Conservation (phyloP, 1,140 invertebrate genomes). For the Drosophila watanabei region DNA sequence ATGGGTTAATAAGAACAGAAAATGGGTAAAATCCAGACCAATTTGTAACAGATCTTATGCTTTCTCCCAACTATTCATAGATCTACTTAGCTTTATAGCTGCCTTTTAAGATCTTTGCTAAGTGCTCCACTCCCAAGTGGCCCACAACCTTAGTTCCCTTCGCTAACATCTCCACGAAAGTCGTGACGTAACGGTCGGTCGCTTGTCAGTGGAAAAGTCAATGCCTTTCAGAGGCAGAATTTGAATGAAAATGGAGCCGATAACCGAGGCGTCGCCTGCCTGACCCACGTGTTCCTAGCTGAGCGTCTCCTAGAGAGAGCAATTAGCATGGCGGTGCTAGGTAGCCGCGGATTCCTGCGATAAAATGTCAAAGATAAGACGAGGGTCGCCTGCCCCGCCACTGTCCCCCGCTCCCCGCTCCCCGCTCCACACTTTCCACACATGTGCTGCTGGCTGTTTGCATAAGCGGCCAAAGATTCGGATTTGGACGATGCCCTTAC, state of each 20-base stretch:
- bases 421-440: constrained; percentile 36
- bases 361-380: constrained; percentile 63
- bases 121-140: background rate
- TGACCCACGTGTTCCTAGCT: constrained; percentile 65
- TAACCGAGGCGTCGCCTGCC: constrained; percentile 52
- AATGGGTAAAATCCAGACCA: background rate
- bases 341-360: constrained; percentile 45
- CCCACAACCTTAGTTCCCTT: too few relatives aligned
- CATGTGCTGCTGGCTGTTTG: constrained; percentile 31
- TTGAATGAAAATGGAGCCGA: constrained; percentile 58
- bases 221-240: constrained; percentile 30
- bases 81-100: background rate
- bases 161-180: constrained; percentile 6
- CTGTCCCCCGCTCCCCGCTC: background rate
- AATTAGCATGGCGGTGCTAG: constrained; percentile 72
- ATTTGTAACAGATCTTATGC: background rate
- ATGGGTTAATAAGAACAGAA: background rate
- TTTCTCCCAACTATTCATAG: background rate
- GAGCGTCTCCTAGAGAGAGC: constrained; percentile 31
- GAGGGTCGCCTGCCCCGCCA: constrained; percentile 33
- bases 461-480: constrained; percentile 38
- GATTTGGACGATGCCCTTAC: constrained; percentile 57
- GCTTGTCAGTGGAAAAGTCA: constrained; percentile 34
- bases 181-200: constrained; percentile 52
- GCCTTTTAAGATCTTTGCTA: background rate